A percentile compares a stretch with the other conserved stretches of the same genome.
phyloP scores from a whole-genome alignment of 1,140 invertebrate genomes.

The Macrosteles quadrilineatus region DNA sequence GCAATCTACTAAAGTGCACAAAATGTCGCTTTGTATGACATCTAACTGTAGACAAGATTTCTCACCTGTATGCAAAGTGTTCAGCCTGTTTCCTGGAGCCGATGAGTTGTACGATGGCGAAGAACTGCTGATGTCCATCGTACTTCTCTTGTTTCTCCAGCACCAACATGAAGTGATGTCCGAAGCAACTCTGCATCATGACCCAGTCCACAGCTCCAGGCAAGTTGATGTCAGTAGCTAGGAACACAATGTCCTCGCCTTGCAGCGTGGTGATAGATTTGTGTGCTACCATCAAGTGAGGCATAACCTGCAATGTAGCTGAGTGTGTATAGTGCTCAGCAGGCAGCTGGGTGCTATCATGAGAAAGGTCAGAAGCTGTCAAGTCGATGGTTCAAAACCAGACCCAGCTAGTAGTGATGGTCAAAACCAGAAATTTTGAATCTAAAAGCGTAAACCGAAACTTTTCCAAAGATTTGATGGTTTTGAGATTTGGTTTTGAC shows the following conservation, averaged over 20 bases:
- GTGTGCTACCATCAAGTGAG: conserved; percentile 95
- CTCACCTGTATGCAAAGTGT: conserved; percentile 98
- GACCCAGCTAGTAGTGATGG: too few relatives aligned
- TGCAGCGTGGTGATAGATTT: conserved; percentile 98
- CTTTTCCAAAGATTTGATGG: too few relatives aligned
- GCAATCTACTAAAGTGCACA: too few relatives aligned
- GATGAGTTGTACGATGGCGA: conserved; percentile 99
- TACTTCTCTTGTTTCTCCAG: conserved; percentile 99
- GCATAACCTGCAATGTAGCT: conserved; percentile 87
- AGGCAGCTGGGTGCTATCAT: too few relatives aligned
- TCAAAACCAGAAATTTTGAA: too few relatives aligned
- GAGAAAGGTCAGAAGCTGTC: too few relatives aligned
- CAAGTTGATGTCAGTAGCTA: conserved; percentile 99
- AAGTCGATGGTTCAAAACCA: too few relatives aligned
- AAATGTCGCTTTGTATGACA: too few relatives aligned
- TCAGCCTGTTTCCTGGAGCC: conserved; percentile 98
- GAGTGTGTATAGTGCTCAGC: too few relatives aligned
- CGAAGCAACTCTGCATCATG: conserved; percentile 99
- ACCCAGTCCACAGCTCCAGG: conserved; percentile 99
- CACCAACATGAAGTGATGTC: conserved; percentile 99
- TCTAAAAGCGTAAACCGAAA: too few relatives aligned
- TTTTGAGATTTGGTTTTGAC: too few relatives aligned
- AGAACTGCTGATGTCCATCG: conserved; percentile 98
- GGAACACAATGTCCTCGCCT: conserved; percentile 98
- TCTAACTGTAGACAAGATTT: too few relatives aligned